Conservation (phyloP, 2,797 vertebrate species). For the Amazonetta brasiliensis region DNA sequence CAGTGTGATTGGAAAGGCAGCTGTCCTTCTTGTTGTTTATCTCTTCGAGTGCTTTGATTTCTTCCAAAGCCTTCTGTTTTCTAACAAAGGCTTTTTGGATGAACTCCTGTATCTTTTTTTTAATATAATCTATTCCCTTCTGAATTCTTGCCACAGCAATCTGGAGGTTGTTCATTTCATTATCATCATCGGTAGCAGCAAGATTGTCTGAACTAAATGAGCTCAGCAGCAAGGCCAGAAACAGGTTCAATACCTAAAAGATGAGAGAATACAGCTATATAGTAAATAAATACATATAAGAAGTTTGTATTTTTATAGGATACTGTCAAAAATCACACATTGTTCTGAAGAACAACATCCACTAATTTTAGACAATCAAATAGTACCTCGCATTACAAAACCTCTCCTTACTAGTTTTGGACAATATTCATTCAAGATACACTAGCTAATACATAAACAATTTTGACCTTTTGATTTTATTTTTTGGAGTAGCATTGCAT, state of each 20-base stretch:
- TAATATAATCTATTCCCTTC: slow-evolving; percentile 83
- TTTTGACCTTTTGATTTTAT: not conserved
- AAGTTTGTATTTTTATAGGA: not conserved
- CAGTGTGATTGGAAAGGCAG: slow-evolving; percentile 87
- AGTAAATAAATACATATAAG: not conserved
- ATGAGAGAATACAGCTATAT: not conserved
- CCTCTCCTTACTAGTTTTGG: not conserved
- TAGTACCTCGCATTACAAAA: not conserved
- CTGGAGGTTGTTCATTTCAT: slow-evolving; percentile 93
- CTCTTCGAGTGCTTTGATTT: slow-evolving; percentile 86
- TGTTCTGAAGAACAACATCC: not conserved
- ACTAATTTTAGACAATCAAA: not conserved
- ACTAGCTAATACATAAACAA: not conserved
- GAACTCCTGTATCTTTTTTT: slow-evolving; percentile 81
- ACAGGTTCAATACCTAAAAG: slow-evolving; percentile 93
- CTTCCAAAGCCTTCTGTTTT: slow-evolving; percentile 80
- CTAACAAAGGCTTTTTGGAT: slow-evolving; percentile 83
- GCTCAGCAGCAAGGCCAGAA: slow-evolving; percentile 96
- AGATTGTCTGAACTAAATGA: slow-evolving; percentile 98
- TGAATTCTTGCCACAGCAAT: slow-evolving; percentile 91
- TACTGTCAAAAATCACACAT: not conserved
- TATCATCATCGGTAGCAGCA: slow-evolving; percentile 87
- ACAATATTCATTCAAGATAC: not conserved
- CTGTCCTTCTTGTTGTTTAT: slow-evolving; percentile 89
- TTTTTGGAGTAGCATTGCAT: not conserved